phyloP scores from a whole-genome alignment of 1,140 invertebrate species.

The Plodia interpunctella region DNA sequence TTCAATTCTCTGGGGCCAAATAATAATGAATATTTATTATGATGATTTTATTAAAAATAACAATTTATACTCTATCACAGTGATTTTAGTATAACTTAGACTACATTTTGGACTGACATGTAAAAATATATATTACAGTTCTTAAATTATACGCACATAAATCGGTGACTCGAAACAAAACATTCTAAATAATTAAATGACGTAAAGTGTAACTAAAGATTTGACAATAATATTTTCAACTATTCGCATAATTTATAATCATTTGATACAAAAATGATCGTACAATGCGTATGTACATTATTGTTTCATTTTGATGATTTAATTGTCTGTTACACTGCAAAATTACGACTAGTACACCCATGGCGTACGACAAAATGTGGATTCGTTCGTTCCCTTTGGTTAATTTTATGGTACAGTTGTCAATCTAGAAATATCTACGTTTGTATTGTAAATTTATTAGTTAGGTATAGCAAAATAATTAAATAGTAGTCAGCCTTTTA shows the following conservation, averaged over 20 bases:
- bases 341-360: too few relatives aligned
- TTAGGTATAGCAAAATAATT: not conserved
- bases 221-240: too few relatives aligned
- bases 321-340: too few relatives aligned
- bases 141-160: not conserved
- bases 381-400: too few relatives aligned
- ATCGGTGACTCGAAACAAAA: not conserved
- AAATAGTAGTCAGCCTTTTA: slow-evolving; percentile 27
- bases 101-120: not conserved
- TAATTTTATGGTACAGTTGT: too few relatives aligned
- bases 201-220: too few relatives aligned
- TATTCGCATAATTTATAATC: too few relatives aligned
- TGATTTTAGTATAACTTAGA: slow-evolving; percentile 20
- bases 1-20: slow-evolving; percentile 15
- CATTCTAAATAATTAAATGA: not conserved
- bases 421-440: too few relatives aligned
- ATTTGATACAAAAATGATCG: too few relatives aligned
- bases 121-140: not conserved
- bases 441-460: not conserved
- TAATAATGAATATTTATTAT: not conserved
- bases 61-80: slow-evolving; percentile 38
- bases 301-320: too few relatives aligned
- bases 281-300: too few relatives aligned
- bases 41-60: slow-evolving; percentile 22
- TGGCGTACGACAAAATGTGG: too few relatives aligned